Evolutionary conservation across 2,888 invertebrate genomes (phyloP), one percentile per base, ranked within the genome.

Genomic region (Pecten maximus): DNA sequence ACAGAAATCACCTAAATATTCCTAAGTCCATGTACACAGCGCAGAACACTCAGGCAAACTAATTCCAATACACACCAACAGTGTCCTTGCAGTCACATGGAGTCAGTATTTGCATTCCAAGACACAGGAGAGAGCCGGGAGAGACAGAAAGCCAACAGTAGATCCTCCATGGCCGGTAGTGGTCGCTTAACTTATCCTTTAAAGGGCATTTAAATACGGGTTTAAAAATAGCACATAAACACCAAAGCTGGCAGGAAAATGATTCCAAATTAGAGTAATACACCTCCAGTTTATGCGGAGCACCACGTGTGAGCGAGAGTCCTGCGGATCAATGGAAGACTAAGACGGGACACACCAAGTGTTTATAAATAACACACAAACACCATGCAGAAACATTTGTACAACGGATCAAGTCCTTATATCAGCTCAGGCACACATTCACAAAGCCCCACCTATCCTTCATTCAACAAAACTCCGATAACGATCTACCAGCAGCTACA

Each of bases 171-270:
- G 35, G 74, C 74, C 74, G 28, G 74, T 74, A 35, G 28, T 74
- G 35, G 74, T 74, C 74, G 28, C 28, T 35, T 28, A 2, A 6
- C 35, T 35, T 74, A 74, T 28, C 74, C 74, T 74, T 74, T 74
- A 74, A 74, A 74, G 35, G 74, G 28, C 74, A 74, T 74, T 74
- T 74, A 74, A 74, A 74, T 74, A 8, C 4, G 10, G 28, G 74
- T 74, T 74, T 74, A 74, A 74, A 74, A 74, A 74, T 74, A 74
- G 74, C 74, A 74, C 74, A 74, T 35, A 74, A 74, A 74, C 35
- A 74, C 74, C 28, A 74, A 74, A 35, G 35, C 74, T 74, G 74
- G 74, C 74, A 74, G 28, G 2, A 74, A 74, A 74, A 74, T 28
- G 74, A 74, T 74, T 35, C 74, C 74, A 74, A 74, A 6, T 74